Evolutionary conservation across 2,797 vertebrate genomes (phyloP).

Genomic region (Ctenopoma multispine): DNA sequence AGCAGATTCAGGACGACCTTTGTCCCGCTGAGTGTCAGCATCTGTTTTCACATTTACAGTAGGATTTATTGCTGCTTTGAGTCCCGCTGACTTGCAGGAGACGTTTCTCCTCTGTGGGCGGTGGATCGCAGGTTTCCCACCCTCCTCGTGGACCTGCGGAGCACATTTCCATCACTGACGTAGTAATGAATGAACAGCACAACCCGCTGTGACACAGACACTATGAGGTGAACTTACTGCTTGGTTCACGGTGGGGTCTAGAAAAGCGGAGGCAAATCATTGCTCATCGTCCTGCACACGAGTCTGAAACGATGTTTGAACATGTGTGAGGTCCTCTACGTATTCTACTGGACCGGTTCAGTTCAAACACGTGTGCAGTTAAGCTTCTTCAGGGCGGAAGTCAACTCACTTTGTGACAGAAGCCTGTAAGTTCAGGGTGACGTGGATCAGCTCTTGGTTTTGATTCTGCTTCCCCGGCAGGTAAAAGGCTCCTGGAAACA

Average conservation of each 20-base stretch:
- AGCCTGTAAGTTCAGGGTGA: not conserved
- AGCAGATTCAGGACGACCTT: too few species aligned
- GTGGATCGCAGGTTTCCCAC: too few species aligned
- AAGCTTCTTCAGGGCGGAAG: not conserved
- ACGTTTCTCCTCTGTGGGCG: too few species aligned
- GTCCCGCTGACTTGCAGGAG: too few species aligned
- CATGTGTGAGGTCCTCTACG: too few species aligned
- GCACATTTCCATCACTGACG: too few species aligned
- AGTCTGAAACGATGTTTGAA: not conserved
- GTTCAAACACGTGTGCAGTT: too few species aligned
- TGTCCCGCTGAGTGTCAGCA: too few species aligned
- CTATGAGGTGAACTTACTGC: not conserved
- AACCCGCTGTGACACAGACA: not conserved
- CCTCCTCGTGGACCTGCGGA: not conserved
- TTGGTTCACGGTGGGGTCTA: not conserved
- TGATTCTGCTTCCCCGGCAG: not conserved
- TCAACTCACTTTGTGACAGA: conserved; percentile 18
- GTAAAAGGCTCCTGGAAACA: not conserved
- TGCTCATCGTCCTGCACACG: conserved; percentile 17
- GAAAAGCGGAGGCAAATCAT: not conserved
- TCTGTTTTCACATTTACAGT: too few species aligned
- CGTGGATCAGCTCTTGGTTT: not conserved
- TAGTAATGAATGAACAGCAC: not conserved
- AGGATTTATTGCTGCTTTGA: too few species aligned
- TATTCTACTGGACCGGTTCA: too few species aligned